phyloP scores from a whole-genome alignment of 2,113 vertebrate genomes.

The Entelurus aequoreus region DNA sequence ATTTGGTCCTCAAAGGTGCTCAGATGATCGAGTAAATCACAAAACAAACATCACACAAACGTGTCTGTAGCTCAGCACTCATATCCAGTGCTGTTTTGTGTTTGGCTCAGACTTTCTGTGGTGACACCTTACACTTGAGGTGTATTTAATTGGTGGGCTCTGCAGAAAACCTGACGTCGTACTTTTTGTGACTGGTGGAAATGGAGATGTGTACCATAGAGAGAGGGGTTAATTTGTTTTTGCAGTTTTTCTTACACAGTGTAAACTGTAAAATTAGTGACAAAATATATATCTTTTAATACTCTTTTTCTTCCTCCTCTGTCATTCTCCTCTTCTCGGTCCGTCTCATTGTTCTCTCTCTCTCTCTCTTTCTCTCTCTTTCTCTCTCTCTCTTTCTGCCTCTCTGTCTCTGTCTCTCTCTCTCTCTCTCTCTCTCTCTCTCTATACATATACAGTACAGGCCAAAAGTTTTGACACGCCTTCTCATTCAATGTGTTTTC shows the following conservation, averaged over 20 bases:
- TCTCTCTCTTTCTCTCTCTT: background rate
- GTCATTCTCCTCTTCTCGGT: background rate
- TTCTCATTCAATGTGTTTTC: too few species aligned
- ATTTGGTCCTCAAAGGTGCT: slow-evolving; percentile 10
- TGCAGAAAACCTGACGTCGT: slow-evolving; percentile 34
- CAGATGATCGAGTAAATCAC: slow-evolving; percentile 24
- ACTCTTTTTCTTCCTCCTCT: background rate
- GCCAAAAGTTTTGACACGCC: too few species aligned
- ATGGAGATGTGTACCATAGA: slow-evolving; percentile 8
- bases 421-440: too few species aligned
- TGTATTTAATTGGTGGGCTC: slow-evolving; percentile 33
- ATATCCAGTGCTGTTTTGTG: background rate
- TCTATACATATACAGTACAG: too few species aligned
- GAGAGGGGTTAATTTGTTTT: slow-evolving; percentile 2
- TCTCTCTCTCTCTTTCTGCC: background rate
- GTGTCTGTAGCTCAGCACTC: background rate
- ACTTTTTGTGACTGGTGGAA: slow-evolving; percentile 37
- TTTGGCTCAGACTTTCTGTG: slow-evolving; percentile 9
- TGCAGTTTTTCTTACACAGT: background rate
- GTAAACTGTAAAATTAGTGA: slow-evolving; percentile 9
- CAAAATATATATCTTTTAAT: background rate
- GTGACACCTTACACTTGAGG: slow-evolving; percentile 32
- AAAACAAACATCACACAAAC: slow-evolving; percentile 21
- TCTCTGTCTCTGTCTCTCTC: too few species aligned
- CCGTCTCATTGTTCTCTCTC: background rate